Evolutionary conservation across 2,113 vertebrate species (phyloP).

Genomic region (Lethenteron reissneri): DNA sequence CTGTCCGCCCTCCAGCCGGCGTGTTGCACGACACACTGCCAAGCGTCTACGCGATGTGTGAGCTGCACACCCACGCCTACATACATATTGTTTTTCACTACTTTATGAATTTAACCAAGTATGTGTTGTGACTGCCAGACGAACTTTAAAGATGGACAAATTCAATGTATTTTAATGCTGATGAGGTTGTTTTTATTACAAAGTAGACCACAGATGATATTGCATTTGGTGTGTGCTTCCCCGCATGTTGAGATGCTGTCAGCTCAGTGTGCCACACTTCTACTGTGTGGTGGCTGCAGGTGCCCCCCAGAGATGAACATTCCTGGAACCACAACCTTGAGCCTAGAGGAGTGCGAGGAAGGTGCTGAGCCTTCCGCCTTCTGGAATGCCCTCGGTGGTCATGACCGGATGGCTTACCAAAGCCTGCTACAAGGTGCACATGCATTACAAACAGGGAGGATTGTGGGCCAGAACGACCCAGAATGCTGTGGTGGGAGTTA

Average conservation of each 20-base stretch:
- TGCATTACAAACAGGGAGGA: too few relatives aligned
- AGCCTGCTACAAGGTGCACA: conserved; percentile 36
- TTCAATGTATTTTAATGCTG: not conserved
- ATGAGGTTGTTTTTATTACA: not conserved
- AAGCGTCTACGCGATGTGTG: conserved; percentile 25
- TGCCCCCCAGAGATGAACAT: conserved; percentile 27
- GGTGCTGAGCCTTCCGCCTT: conserved; percentile 31
- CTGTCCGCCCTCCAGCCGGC: conserved; percentile 18
- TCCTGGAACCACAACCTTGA: conserved; percentile 14
- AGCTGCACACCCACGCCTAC: conserved; percentile 10
- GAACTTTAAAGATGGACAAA: not conserved
- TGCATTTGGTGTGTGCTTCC: not conserved
- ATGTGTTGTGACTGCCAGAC: not conserved
- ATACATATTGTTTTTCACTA: not conserved
- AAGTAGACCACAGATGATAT: not conserved
- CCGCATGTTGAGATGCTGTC: not conserved
- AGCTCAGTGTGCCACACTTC: not conserved
- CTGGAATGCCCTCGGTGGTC: conserved; percentile 27
- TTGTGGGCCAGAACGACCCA: too few relatives aligned
- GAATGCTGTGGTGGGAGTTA: too few relatives aligned
- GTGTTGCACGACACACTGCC: conserved; percentile 22
- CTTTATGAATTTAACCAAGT: not conserved
- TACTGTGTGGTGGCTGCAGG: conserved; percentile 13
- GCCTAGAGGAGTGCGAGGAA: conserved; percentile 25
- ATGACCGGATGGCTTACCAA: conserved; percentile 36